A percentile compares a stretch with the other conserved stretches of the same genome.
Evolutionary conservation across 2,888 invertebrate species (phyloP).

Genomic region (Antitype chi): DNA sequence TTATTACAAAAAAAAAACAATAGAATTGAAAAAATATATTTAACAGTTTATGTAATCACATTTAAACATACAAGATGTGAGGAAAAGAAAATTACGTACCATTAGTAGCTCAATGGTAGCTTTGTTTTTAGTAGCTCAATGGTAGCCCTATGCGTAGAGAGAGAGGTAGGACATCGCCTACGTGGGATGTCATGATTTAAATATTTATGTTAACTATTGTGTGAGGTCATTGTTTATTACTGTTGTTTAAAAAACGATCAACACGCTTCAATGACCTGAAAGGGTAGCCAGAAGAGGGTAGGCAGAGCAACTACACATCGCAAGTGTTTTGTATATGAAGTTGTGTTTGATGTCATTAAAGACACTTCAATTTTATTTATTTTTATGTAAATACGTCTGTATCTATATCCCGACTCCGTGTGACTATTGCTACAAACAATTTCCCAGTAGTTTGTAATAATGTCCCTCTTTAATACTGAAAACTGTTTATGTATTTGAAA

Average conservation of each 20-base stretch:
- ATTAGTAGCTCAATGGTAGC: background rate
- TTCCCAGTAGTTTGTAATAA: no score
- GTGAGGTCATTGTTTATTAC: conserved; percentile 7
- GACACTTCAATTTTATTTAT: no score
- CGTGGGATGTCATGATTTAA: background rate
- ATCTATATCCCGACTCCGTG: no score
- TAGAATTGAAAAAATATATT: no score
- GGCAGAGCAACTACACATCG: no score
- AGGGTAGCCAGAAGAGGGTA: background rate
- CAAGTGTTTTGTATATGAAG: no score
- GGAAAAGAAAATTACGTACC: background rate
- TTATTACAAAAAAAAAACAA: no score
- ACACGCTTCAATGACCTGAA: background rate
- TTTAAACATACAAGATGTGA: background rate
- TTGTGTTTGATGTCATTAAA: no score
- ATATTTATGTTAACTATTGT: conserved; percentile 4
- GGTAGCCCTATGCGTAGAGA: background rate
- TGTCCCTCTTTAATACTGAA: no score
- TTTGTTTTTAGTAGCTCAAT: background rate
- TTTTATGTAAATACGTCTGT: no score
- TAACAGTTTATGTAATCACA: background rate
- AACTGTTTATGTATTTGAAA: no score
- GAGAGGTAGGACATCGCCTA: conserved; percentile 25
- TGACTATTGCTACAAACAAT: no score
- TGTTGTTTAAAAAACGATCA: background rate